Evolutionary conservation across 2,888 invertebrate species (phyloP).

Genomic region (Eupelmus urozonus): DNA sequence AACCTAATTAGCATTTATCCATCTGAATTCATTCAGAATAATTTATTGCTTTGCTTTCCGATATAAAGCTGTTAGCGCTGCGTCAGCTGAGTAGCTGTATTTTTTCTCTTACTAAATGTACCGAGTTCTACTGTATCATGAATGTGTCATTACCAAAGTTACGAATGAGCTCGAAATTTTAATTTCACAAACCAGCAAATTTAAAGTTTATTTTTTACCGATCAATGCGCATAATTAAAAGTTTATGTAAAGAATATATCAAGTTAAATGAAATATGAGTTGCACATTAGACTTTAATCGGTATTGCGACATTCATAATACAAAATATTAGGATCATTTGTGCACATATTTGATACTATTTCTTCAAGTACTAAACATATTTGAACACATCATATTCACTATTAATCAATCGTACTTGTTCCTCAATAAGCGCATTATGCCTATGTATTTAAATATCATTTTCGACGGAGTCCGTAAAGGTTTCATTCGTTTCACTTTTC

Average conservation of each 20-base stretch:
- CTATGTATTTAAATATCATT: conserved; percentile 30
- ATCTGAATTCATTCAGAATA: conserved; percentile 18
- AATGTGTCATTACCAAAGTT: conserved; percentile 23
- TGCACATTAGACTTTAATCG: too few relatives aligned
- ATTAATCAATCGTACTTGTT: conserved; percentile 16
- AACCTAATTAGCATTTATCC: conserved; percentile 9
- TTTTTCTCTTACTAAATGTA: conserved; percentile 5
- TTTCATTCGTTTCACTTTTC: conserved; percentile 27
- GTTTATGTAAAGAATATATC: neutral
- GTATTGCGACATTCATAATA: conserved; percentile 26
- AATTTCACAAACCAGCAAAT: neutral
- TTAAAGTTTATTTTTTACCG: too few relatives aligned
- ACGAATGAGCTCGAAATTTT: neutral
- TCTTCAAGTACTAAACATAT: conserved; percentile 37
- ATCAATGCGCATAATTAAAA: too few relatives aligned
- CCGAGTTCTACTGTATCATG: conserved; percentile 14
- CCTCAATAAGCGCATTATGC: conserved; percentile 39
- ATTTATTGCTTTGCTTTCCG: conserved; percentile 44
- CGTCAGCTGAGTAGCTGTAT: conserved; percentile 8
- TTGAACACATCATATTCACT: conserved; percentile 68
- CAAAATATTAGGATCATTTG: conserved; percentile 31
- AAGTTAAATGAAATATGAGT: too few relatives aligned
- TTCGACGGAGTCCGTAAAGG: conserved; percentile 42
- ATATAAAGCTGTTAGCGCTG: conserved; percentile 29
- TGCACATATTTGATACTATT: conserved; percentile 40